Evolutionary conservation across 2,888 invertebrate genomes (phyloP), one percentile per base, ranked within the genome.

Genomic region (Drosophila emarginata): DNA sequence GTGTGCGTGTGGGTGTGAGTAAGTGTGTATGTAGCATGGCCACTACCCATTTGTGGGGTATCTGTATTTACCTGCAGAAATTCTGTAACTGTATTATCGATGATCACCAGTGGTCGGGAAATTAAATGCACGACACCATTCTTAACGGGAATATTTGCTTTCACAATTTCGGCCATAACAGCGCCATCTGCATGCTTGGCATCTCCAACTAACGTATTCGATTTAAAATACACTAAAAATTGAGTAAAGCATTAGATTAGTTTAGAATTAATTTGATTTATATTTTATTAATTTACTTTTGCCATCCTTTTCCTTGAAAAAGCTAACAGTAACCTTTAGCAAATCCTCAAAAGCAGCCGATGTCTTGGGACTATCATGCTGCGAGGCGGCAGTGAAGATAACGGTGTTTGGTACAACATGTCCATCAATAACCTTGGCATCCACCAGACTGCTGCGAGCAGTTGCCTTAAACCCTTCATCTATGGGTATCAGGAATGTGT

Each of bases 91-190:
- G 96, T 95, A n/a, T 96, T 96, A 88, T 97, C 97, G 60, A 97
- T 96, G 67, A 98, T 95, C 96, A 98, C 97, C 14, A 98, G 93
- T 0, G 98, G 98, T 76, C 96, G 94, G 86, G 97, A 96, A 79
- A 98, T 98, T 74, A 98, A 94, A 92, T 98, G 98, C 4, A 98
- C 95, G 0, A 98, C 97, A 36, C 98, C 98, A 88, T 98, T 98
- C 89, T 95, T 95, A 28, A 98, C 97, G 0, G 98, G 97, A 77
- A 98, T 97, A 91, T 98, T 98, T 36, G 96, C 96, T 89, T 95
- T 94, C 7, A 97, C 95, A 72, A 98, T 96, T 91, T 97, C 96
- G 1, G 97, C 96, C 74, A 97, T 92, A 1, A 98, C 97, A 2
- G 96, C 96, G 9, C 97, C 97, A 61, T 95, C 94, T 12, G 95